Conservation (phyloP, 2,888 invertebrate genomes). For the Cryptocheilus praepositus region DNA sequence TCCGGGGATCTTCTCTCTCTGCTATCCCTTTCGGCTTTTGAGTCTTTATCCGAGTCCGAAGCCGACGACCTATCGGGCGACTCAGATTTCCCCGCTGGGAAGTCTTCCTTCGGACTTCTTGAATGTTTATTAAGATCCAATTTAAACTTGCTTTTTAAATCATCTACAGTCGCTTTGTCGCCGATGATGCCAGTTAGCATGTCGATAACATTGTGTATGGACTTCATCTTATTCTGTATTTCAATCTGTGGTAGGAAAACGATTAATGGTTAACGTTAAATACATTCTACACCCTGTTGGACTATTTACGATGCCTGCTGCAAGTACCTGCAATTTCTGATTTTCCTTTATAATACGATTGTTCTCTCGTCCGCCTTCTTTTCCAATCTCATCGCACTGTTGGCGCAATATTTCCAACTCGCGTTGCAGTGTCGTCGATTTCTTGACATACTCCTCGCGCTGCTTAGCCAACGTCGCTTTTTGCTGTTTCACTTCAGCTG, state of each 20-base stretch:
- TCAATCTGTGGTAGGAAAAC: slow-evolving; percentile 78
- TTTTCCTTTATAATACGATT: slow-evolving; percentile 89
- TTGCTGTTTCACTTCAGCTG: slow-evolving; percentile 88
- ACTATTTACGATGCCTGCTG: not conserved
- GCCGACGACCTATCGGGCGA: slow-evolving; percentile 59
- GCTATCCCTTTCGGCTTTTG: slow-evolving; percentile 59
- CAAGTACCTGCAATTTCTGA: slow-evolving; percentile 86
- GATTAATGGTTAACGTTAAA: not conserved
- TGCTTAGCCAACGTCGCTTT: slow-evolving; percentile 87
- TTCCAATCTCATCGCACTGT: slow-evolving; percentile 86
- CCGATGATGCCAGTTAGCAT: slow-evolving; percentile 91
- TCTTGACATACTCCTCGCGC: slow-evolving; percentile 87
- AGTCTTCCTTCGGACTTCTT: slow-evolving; percentile 70
- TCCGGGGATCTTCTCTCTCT: slow-evolving; percentile 58
- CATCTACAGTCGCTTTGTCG: slow-evolving; percentile 78
- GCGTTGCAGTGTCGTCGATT: slow-evolving; percentile 83
- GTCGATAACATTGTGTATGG: slow-evolving; percentile 90
- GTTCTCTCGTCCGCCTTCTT: slow-evolving; percentile 85
- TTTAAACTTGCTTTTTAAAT: slow-evolving; percentile 70
- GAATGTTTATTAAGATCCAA: slow-evolving; percentile 63
- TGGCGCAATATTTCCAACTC: slow-evolving; percentile 87
- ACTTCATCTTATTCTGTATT: slow-evolving; percentile 87
- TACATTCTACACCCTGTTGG: no score
- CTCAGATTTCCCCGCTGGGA: slow-evolving; percentile 65
- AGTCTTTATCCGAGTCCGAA: slow-evolving; percentile 67